Evolutionary conservation across 2,888 invertebrate genomes (phyloP).

Genomic region (Volucella bombylans): DNA sequence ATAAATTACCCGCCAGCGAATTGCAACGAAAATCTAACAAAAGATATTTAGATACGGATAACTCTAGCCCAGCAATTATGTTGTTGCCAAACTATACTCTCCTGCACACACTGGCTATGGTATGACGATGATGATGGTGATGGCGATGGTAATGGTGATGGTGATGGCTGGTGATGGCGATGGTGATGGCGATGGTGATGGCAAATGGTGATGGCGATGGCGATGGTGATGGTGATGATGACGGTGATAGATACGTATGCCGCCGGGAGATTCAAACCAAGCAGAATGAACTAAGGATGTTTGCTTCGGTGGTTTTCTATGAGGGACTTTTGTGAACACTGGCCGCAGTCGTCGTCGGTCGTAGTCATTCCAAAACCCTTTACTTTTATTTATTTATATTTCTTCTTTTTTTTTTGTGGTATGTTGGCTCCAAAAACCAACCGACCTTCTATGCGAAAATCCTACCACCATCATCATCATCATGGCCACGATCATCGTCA

Average conservation of each 20-base stretch:
- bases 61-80: slow-evolving; percentile 67
- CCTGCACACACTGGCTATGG: background rate
- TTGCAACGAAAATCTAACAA: slow-evolving; percentile 72
- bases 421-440: slow-evolving; percentile 54
- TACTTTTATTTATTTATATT: slow-evolving; percentile 9
- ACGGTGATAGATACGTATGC: slow-evolving; percentile 41
- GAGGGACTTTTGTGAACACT: slow-evolving; percentile 56
- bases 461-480: background rate
- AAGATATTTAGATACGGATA: slow-evolving; percentile 66
- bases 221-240: slow-evolving; percentile 46
- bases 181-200: background rate
- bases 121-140: background rate
- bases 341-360: slow-evolving; percentile 33
- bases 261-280: slow-evolving; percentile 45
- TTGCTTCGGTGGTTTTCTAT: slow-evolving; percentile 73
- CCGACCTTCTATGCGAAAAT: slow-evolving; percentile 52
- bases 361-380: slow-evolving; percentile 60
- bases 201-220: background rate
- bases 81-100: slow-evolving; percentile 67
- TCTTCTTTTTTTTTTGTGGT: slow-evolving; percentile 53
- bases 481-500: slow-evolving; percentile 34
- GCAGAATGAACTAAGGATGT: slow-evolving; percentile 70
- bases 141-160: background rate
- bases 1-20: slow-evolving; percentile 70
- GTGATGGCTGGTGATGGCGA: background rate